Evolutionary conservation across 2,888 invertebrate species (phyloP).

Genomic region (Leptarthrus brevirostris): DNA sequence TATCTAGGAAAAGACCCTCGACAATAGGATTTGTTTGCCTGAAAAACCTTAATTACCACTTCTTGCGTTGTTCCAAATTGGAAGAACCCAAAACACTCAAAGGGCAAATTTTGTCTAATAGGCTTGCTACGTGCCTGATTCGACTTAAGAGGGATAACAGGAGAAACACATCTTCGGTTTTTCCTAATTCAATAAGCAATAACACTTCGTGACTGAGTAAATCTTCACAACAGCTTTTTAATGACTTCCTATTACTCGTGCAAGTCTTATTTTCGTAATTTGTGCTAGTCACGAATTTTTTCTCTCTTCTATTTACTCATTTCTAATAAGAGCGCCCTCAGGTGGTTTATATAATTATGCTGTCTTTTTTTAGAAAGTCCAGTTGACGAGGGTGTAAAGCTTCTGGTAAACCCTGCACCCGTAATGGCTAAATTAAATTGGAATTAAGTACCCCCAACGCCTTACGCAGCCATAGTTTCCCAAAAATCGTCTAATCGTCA

Average conservation of each 20-base stretch:
- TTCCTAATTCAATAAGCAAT: conserved; percentile 29
- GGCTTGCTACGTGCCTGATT: conserved; percentile 28
- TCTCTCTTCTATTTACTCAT: neutral
- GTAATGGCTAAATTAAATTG: conserved; percentile 14
- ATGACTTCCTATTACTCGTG: conserved; percentile 21
- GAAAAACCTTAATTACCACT: too few species aligned
- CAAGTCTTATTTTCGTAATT: conserved; percentile 16
- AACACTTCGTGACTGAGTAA: conserved; percentile 26
- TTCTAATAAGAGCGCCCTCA: conserved; percentile 19
- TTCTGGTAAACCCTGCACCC: neutral
- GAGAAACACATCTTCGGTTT: conserved; percentile 8
- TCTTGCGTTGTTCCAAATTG: too few species aligned
- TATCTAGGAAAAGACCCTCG: too few species aligned
- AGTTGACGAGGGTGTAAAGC: neutral
- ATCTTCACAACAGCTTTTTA: conserved; percentile 32
- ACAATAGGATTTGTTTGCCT: too few species aligned
- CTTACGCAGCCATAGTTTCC: neutral
- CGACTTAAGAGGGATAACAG: neutral
- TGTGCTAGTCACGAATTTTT: conserved; percentile 23
- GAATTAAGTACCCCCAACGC: neutral
- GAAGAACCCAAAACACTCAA: too few species aligned
- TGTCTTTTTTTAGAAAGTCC: neutral
- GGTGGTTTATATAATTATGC: conserved; percentile 20
- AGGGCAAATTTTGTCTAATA: too few species aligned
- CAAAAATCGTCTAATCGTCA: neutral